Evolutionary conservation across 2,888 invertebrate genomes (phyloP), one percentile per base, ranked within the genome.

Genomic region (Euzophera pinguis): DNA sequence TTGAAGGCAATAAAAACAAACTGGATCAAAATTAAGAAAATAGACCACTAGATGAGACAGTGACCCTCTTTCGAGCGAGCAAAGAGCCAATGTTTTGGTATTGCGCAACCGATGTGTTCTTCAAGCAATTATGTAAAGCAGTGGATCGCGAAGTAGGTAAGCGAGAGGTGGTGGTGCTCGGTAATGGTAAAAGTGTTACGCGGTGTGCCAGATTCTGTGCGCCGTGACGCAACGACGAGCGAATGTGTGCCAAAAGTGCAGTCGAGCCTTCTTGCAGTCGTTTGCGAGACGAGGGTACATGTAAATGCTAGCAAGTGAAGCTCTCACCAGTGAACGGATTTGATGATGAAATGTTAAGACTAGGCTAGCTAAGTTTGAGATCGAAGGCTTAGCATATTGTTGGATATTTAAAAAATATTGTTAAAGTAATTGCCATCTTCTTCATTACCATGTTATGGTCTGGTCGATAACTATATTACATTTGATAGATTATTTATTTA

Each of bases 241-340:
- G 78, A 87, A 89, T 88, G 84, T 90, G 79, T 88, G 89, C 87
- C 87, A 86, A 85, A 87, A 87, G 77, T 87, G 87, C 88, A 89
- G 75, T 70, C 74, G 68, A 81, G 78, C 80, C 83, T 81, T 77
- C 76, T 45, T 45, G 49, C 37, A 4, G 16, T 16, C 1, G 32
- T 32, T 2, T 32, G 32, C 8, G 45, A 47, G 45, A 43, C 29
- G 8, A 7, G 13, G 14, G 12, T 45, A 5, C 10, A 32, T 7
- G 9, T 32, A 22, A 22, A 22, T 22, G 22, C 22, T 3, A 22
- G 22, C 2, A 22, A 22, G 22, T 22, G 22, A 22, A 2, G 5
- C 22, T 2, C 22, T 22, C 22, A 3, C 5, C 22, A 5, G 22
- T 22, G 5, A 3, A 22, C 5, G 3, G 22, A 22, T 22, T 22